phyloP scores from a whole-genome alignment of 2,888 invertebrate genomes.

The Netelia melanura region DNA sequence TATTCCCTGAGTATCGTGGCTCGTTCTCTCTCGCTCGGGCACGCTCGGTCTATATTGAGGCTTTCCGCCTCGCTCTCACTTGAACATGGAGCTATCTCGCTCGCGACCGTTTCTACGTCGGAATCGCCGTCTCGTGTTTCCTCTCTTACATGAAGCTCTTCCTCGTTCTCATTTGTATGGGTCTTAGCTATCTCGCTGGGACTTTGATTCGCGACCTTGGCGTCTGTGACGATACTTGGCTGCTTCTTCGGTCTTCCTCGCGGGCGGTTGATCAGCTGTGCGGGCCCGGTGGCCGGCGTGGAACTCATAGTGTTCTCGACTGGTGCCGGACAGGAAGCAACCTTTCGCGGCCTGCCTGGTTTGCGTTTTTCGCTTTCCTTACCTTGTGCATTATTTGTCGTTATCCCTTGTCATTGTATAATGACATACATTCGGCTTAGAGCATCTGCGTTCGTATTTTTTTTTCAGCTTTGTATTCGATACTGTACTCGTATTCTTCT shows the following conservation, averaged over 20 bases:
- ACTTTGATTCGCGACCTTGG: background rate
- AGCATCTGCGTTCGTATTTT: conserved; percentile 36
- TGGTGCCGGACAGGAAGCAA: background rate
- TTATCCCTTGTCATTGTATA: background rate
- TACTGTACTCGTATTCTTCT: conserved; percentile 18
- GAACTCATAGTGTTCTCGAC: background rate
- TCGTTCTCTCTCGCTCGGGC: background rate
- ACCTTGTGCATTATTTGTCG: too few relatives aligned
- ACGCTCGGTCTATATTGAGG: background rate
- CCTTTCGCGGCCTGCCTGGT: background rate
- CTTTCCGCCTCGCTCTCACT: background rate
- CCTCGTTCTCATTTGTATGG: conserved; percentile 25
- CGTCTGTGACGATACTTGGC: background rate
- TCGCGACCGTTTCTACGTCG: background rate
- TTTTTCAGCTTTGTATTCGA: conserved; percentile 33
- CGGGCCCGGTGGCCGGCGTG: background rate
- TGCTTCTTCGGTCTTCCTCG: background rate
- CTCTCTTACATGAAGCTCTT: background rate
- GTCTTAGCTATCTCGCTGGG: background rate
- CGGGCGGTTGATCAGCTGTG: background rate
- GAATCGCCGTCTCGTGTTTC: background rate
- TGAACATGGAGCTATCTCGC: background rate
- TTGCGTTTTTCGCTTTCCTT: background rate
- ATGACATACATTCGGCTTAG: background rate
- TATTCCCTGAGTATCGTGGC: conserved; percentile 44